phyloP scores from a whole-genome alignment of 2,888 invertebrate genomes.

The Cloeon dipterum region DNA sequence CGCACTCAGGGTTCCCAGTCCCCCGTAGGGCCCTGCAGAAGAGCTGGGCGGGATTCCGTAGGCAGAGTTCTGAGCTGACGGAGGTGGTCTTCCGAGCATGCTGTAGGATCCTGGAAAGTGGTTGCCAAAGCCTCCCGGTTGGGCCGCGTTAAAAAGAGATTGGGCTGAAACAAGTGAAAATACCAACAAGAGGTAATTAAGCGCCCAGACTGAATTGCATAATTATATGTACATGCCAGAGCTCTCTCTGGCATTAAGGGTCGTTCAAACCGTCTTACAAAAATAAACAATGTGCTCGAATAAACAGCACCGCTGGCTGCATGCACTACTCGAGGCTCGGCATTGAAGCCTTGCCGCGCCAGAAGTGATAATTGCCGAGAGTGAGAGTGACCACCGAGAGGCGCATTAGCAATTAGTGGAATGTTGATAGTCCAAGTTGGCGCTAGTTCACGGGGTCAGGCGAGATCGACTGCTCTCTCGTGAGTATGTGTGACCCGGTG shows the following conservation, averaged over 20 bases:
- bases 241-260: no score
- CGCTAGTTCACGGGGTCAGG: no score
- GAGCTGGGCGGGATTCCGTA: constrained; percentile 6
- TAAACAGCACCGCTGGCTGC: no score
- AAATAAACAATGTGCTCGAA: no score
- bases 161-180: not conserved
- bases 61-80: constrained; percentile 9
- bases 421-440: constrained; percentile 11
- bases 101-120: constrained; percentile 21
- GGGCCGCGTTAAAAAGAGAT: constrained; percentile 16
- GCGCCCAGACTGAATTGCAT: constrained; percentile 8
- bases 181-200: no score
- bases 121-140: constrained; percentile 16
- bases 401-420: no score
- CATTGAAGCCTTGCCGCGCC: no score
- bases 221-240: no score
- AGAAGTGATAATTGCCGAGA: constrained; percentile 5
- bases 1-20: constrained; percentile 44
- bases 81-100: constrained; percentile 15
- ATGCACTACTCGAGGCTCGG: no score
- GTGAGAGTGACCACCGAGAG: constrained; percentile 7
- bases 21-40: constrained; percentile 15
- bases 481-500: no score
- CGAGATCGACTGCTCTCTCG: no score
- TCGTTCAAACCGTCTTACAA: no score